Conservation (phyloP, 2,113 vertebrate species). For the Perca schrenkii region DNA sequence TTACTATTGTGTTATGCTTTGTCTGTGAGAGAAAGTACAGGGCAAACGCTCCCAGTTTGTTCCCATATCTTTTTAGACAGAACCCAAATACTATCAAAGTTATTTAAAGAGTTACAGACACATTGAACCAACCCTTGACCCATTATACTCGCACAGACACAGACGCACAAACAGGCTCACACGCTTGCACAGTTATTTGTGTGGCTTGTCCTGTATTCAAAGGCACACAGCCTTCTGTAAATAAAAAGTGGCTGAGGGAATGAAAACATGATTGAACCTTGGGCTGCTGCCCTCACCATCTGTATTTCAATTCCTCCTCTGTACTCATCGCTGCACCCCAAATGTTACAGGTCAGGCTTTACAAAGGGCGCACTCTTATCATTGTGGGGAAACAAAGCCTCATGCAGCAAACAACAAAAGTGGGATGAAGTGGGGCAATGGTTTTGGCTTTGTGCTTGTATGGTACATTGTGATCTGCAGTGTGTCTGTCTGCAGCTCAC, state of each 20-base stretch:
- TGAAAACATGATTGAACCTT: constrained; percentile 14
- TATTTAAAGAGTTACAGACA: constrained; percentile 35
- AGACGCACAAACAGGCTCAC: constrained; percentile 49
- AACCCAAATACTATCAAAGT: background rate
- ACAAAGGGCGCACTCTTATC: background rate
- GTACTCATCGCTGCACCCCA: background rate
- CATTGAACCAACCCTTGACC: constrained; percentile 47
- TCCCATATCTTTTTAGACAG: background rate
- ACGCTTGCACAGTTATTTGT: constrained; percentile 34
- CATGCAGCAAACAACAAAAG: constrained; percentile 7
- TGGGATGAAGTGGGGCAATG: constrained; percentile 32
- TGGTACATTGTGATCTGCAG: constrained; percentile 57
- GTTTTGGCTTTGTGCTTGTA: constrained; percentile 13
- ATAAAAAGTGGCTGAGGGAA: constrained; percentile 26
- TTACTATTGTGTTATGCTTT: background rate
- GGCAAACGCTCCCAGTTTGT: constrained; percentile 7
- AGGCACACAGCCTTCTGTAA: constrained; percentile 49
- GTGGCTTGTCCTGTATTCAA: constrained; percentile 18
- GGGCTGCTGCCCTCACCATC: background rate
- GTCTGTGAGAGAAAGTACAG: constrained; percentile 2
- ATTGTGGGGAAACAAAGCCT: constrained; percentile 12
- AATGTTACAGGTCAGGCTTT: constrained; percentile 12
- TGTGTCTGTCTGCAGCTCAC: constrained; percentile 64
- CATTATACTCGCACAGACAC: constrained; percentile 12
- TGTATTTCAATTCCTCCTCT: constrained; percentile 2